These are phyloP conservation scores for Epinephelus lanceolatus DNA, from an alignment of 2,113 vertebrate species.

Conservation along the genomic window DNA sequence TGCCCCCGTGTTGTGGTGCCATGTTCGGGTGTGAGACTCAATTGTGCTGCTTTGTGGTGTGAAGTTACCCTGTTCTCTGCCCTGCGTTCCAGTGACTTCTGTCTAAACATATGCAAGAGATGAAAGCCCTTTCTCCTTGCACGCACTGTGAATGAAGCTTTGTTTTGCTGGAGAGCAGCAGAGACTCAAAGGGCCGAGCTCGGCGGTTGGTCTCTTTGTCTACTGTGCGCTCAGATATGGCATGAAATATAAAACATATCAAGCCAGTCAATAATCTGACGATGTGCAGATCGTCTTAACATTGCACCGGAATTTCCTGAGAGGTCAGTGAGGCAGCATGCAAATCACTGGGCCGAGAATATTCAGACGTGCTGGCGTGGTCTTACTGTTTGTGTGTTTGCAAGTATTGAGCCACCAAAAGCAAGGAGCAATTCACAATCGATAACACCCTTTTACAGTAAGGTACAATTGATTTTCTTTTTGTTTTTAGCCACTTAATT, in stretches of 20 bases:
- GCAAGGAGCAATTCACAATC: constrained; percentile 21
- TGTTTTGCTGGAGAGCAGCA: constrained; percentile 70
- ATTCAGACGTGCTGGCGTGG: background rate
- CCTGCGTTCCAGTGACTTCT: constrained; percentile 69
- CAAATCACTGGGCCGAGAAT: constrained; percentile 17
- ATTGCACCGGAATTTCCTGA: constrained; percentile 8
- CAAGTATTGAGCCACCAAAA: constrained; percentile 24
- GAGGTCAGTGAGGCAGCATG: background rate
- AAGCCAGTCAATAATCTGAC: background rate
- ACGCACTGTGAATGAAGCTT: constrained; percentile 74
- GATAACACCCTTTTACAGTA: constrained; percentile 32
- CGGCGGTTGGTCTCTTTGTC: constrained; percentile 71
- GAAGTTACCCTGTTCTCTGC: constrained; percentile 60
- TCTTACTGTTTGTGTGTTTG: constrained; percentile 1
- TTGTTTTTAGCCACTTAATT: constrained; percentile 29
- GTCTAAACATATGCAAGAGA: constrained; percentile 76
- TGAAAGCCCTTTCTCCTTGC: constrained; percentile 78
- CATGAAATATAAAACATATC: constrained; percentile 47
- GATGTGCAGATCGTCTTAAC: background rate
- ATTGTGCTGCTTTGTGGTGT: constrained; percentile 46
- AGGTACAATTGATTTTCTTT: constrained; percentile 34
- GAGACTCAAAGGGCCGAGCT: constrained; percentile 67
- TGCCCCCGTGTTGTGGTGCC: constrained; percentile 26
- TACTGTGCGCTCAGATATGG: constrained; percentile 56
- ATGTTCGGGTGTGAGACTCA: constrained; percentile 36